phyloP scores from a whole-genome alignment of 2,113 vertebrate species.

The Macquaria ambigua region DNA sequence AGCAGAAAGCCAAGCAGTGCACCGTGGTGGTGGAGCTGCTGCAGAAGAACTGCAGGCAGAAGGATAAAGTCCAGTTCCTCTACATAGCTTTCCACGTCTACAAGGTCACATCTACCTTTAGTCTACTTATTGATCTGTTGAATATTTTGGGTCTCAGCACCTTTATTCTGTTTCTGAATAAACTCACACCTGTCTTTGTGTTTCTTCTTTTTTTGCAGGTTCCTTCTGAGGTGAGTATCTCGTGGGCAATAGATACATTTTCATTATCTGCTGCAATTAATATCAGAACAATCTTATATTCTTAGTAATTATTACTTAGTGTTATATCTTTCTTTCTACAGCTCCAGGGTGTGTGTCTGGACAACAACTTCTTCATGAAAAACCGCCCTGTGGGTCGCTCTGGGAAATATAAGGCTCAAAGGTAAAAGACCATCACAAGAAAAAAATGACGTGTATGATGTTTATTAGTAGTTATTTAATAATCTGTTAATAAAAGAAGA shows the following conservation, averaged over 20 bases:
- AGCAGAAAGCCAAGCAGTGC: constrained; percentile 75
- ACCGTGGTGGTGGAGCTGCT: constrained; percentile 85
- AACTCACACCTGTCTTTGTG: constrained; percentile 12
- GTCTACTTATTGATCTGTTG: not conserved
- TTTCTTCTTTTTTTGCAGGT: constrained; percentile 69
- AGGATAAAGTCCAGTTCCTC: constrained; percentile 76
- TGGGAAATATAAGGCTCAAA: constrained; percentile 79
- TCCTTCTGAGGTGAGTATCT: constrained; percentile 74
- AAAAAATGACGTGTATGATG: not conserved
- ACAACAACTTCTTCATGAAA: constrained; percentile 79
- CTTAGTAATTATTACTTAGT: not conserved
- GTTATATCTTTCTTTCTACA: constrained; percentile 33
- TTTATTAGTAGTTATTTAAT: not conserved
- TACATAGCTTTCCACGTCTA: constrained; percentile 85
- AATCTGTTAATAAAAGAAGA: not conserved
- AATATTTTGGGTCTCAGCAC: not conserved
- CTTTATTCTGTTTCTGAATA: not conserved
- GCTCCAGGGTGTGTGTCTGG: constrained; percentile 75
- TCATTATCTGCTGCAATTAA: not conserved
- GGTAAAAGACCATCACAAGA: constrained; percentile 58
- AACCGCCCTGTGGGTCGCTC: constrained; percentile 78
- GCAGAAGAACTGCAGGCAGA: constrained; percentile 84
- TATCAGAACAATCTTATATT: not conserved
- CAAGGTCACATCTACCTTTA: constrained; percentile 66
- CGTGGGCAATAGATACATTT: not conserved